Conservation (phyloP, 1,140 invertebrate species). For the Euwallacea fornicatus region DNA sequence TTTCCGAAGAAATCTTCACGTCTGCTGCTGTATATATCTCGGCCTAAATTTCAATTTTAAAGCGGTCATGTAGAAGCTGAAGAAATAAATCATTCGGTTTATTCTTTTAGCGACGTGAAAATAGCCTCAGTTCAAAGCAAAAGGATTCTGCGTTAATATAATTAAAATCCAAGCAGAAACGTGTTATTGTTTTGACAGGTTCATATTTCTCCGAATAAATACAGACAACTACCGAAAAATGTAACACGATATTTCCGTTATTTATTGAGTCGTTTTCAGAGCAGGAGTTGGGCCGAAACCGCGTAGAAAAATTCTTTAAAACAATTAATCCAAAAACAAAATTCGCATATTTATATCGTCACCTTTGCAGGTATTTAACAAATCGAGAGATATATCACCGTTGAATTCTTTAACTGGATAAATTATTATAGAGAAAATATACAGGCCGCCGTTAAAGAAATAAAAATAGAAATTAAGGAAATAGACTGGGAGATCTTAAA, state of each 20-base stretch:
- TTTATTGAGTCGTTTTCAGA: conserved; percentile 4
- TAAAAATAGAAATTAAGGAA: conserved; percentile 19
- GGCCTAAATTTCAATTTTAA: too few species aligned
- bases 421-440: too few species aligned
- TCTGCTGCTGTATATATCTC: too few species aligned
- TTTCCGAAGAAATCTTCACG: too few species aligned
- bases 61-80: too few species aligned
- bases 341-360: too few species aligned
- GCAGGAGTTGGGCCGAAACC: too few species aligned
- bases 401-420: too few species aligned
- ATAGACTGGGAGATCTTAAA: conserved; percentile 1
- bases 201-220: conserved; percentile 5
- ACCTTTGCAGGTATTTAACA: too few species aligned
- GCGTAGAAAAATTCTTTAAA: too few species aligned
- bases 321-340: too few species aligned
- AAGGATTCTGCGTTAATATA: background rate
- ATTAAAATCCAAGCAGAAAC: conserved; percentile 3
- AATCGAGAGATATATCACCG: too few species aligned
- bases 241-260: background rate
- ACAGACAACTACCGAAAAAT: conserved; percentile 4
- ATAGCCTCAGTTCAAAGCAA: conserved; percentile 11
- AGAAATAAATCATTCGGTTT: conserved; percentile 7
- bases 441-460: background rate
- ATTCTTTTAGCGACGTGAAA: conserved; percentile 3
- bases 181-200: conserved; percentile 15